Evolutionary conservation across 2,113 vertebrate species (phyloP), one percentile per base, ranked within the genome.

Genomic region (Cynocephalus volans): DNA sequence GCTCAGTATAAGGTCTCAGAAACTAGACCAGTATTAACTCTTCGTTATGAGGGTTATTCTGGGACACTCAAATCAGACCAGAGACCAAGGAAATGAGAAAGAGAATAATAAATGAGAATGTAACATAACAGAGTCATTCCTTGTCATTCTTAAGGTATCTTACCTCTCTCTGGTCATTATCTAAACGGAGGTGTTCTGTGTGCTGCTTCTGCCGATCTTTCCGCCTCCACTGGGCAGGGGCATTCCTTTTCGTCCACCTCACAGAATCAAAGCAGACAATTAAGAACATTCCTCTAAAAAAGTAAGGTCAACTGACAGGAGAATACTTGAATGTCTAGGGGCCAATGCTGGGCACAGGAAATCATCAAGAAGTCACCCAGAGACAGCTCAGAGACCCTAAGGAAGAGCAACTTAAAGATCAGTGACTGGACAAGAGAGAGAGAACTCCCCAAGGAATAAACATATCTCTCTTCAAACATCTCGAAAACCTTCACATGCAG

Each of bases 161-260:
- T 97, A 99, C 99, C 99, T 99, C 99, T 98, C 99, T 99, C 99
- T 99, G 99, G 98, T 99, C 99, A 87, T 99, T 99, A 97, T 99
- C 99, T 96, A 99, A 98, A 96, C 99, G 99, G 87, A 99, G 98
- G 97, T 99, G 99, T 97, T 99, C 99, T 1, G 99, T 99, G 89
- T 99, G 99, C 58, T 99, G 99, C 96, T 99, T 99, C 98, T 99
- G 99, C 50, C 99, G 98, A 97, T 99, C 99, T 96, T 99, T 99
- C 97, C 99, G 96, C 96, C 99, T 99, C 99, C 99, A 99, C 98
- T 99, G 99, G 21, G 99, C 99, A 21, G 99, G 99, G 52, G 99
- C 99, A 0, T 99, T 99, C 97, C 99, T 99, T 98, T 99, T 99
- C 4, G 99, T 99, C 99, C 99, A 99, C 93, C 99, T 99, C 24